Conservation (phyloP, 2,888 invertebrate genomes). For the Caenorhabditis uteleia region DNA sequence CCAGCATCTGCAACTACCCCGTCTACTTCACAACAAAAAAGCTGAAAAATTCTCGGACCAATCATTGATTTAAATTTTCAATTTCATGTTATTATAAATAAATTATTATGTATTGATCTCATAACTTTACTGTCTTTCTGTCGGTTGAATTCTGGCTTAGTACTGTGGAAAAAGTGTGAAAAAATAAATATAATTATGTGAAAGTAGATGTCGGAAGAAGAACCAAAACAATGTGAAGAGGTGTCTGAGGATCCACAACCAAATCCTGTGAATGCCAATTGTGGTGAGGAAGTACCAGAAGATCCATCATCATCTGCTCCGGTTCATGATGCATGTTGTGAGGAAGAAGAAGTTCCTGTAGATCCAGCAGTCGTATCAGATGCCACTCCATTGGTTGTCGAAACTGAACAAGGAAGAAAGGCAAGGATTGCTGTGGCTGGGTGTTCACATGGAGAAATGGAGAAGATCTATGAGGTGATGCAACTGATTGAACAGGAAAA, state of each 20-base stretch:
- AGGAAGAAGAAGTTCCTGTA: neutral
- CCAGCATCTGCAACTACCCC: neutral
- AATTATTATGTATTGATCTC: too few relatives aligned
- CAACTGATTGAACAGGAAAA: slow-evolving; percentile 79
- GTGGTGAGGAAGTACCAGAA: neutral
- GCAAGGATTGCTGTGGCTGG: slow-evolving; percentile 74
- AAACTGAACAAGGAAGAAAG: slow-evolving; percentile 16
- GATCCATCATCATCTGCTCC: too few relatives aligned
- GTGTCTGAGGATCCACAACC: too few relatives aligned
- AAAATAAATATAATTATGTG: too few relatives aligned
- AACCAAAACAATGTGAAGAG: too few relatives aligned
- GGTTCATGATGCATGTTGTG: too few relatives aligned
- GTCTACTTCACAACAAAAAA: neutral
- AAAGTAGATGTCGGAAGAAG: too few relatives aligned
- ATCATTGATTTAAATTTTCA: neutral
- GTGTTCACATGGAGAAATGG: slow-evolving; percentile 96
- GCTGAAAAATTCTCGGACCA: neutral
- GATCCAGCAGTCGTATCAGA: too few relatives aligned
- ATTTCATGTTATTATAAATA: neutral
- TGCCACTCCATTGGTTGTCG: neutral
- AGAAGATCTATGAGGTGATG: slow-evolving; percentile 89
- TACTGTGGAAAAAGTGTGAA: too few relatives aligned
- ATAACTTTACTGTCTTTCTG: too few relatives aligned
- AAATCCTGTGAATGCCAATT: neutral
- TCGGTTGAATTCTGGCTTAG: too few relatives aligned